phyloP scores from a whole-genome alignment of 2,797 vertebrate genomes.

The Sphenodon punctatus region DNA sequence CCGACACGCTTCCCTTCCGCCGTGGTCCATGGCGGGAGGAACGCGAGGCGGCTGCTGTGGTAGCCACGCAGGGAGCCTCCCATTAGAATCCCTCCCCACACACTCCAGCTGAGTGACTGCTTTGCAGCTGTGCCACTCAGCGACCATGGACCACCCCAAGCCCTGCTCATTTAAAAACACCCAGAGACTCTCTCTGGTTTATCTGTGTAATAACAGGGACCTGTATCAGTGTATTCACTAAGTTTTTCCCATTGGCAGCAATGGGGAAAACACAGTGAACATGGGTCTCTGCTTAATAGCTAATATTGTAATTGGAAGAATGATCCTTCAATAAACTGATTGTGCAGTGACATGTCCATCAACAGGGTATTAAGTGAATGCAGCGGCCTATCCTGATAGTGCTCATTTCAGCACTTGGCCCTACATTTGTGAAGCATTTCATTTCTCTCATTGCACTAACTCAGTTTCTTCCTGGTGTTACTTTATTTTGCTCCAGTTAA shows the following conservation, averaged over 20 bases:
- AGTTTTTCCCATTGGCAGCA: neutral
- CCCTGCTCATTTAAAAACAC: no score
- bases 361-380: neutral
- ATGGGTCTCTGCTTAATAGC: neutral
- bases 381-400: neutral
- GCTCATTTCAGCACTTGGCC: neutral
- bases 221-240: no score
- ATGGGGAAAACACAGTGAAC: neutral
- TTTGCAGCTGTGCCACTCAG: no score
- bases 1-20: no score
- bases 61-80: no score
- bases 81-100: no score
- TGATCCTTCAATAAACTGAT: neutral
- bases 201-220: no score
- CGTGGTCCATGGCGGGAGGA: no score
- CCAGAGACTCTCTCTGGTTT: no score
- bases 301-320: neutral
- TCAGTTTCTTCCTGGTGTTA: neutral
- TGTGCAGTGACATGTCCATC: neutral
- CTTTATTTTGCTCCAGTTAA: neutral
- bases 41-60: no score
- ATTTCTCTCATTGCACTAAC: accelerated
- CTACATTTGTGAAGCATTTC: neutral
- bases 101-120: no score
- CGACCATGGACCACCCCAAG: no score